A percentile compares a stretch with the other conserved stretches of the same genome.
These are phyloP conservation scores for Mnemiopsis leidyi DNA, from an alignment of 37 sponge, comb jelly and placozoan species.

Conservation along the genomic window DNA sequence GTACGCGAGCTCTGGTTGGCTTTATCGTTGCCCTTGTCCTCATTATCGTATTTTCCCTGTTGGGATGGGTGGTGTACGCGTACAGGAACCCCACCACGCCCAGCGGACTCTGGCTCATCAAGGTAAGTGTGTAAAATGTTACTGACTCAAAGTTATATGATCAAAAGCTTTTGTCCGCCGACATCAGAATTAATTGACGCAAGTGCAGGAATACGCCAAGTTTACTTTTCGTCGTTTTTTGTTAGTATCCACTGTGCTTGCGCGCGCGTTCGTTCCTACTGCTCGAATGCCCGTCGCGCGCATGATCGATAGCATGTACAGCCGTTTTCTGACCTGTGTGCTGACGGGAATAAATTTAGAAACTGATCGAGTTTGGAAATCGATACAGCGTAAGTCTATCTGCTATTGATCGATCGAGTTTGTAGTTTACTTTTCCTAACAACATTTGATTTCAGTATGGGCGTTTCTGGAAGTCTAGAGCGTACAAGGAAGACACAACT, in stretches of 20 bases:
- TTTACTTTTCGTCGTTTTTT: no score
- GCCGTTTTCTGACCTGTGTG: no score
- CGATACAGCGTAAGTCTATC: no score
- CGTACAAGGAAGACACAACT: conserved; percentile 7
- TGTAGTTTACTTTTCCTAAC: neutral
- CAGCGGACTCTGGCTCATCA: conserved; percentile 44
- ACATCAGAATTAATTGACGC: no score
- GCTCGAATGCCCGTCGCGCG: no score
- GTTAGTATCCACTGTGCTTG: no score
- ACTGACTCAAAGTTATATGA: neutral
- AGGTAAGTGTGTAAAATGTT: conserved; percentile 1
- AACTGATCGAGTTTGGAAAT: no score
- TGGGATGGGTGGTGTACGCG: neutral
- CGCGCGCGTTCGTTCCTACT: no score
- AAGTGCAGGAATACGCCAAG: no score
- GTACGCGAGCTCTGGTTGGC: neutral
- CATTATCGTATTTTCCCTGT: neutral
- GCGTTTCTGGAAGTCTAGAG: conserved; percentile 8
- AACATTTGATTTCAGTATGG: conserved; percentile 41
- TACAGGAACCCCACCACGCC: conserved; percentile 42
- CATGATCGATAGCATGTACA: no score
- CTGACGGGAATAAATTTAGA: no score
- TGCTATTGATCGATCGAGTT: neutral
- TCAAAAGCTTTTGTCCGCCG: neutral
- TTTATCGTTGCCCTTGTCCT: neutral